Evolutionary conservation across 2,888 invertebrate genomes (phyloP), one percentile per base, ranked within the genome.

Genomic region (Drosophila nr. perissopoda): DNA sequence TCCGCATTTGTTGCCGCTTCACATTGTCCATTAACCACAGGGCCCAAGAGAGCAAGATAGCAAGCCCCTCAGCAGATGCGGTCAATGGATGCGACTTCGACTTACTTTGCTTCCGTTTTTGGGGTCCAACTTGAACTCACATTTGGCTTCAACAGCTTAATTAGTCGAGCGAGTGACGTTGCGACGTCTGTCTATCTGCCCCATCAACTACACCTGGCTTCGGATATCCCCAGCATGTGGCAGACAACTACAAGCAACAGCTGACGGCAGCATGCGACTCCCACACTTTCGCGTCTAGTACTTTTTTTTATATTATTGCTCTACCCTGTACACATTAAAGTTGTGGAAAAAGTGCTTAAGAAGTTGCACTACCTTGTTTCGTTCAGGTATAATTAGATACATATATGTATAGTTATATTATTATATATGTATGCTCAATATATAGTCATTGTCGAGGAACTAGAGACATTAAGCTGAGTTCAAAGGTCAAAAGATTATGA

Each of bases 231-330:
- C 74, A 65, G 88, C 72, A 86, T 64, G 61, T 79, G 76, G 73
- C 69, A 42, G 42, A 6, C 51, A 29, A 48, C 54, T 56, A 52
- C 8, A 38, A 51, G 56, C 71, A 71, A 64, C 90, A 88, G 82
- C 88, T 88, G 90, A 67, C 62, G 48, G 57, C 57, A 36, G 53
- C 59, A 69, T 73, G 52, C 34, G 36, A 68, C 88, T 89, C 91
- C 91, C 90, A 91, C 91, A 90, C 91, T 91, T 91, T 91, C 91
- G 81, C 84, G 80, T 72, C 80, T 78, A 66, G 57, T 70, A 54
- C 36, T 70, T 72, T 29, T 53, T 57, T 70, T 25, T 8, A n/a
- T 29, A 4, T 56, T 33, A 40, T 53, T 53, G 40, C 11, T 25
- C 31, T 69, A 70, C 60, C 59, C 71, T 42, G 36, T 29, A 42